phyloP scores from a whole-genome alignment of 2,113 vertebrate genomes.

The Nymphicus hollandicus region DNA sequence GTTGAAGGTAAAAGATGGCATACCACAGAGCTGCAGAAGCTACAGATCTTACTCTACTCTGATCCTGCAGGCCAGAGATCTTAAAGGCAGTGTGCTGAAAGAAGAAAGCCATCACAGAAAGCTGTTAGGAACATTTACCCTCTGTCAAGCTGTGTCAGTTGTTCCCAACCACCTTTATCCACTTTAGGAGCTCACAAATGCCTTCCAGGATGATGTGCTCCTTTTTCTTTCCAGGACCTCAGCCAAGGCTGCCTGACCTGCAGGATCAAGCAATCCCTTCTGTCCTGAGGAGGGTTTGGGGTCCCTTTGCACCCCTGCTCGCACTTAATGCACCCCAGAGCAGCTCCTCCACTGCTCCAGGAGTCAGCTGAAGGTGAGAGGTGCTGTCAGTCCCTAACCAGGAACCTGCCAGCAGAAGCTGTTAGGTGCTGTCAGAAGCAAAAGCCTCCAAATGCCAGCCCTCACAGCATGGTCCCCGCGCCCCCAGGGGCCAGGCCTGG shows the following conservation, averaged over 20 bases:
- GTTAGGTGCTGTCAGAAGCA: accelerated
- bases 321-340: neutral
- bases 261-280: accelerated
- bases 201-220: neutral
- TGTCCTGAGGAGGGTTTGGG: neutral
- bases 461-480: accelerated
- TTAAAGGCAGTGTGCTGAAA: neutral
- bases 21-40: neutral
- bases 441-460: neutral
- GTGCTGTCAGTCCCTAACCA: accelerated
- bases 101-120: neutral
- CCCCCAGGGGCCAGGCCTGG: neutral
- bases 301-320: neutral
- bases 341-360: neutral
- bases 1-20: accelerated
- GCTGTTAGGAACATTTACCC: neutral
- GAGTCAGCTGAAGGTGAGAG: neutral
- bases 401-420: neutral
- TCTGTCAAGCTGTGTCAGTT: accelerated
- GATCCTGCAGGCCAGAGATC: neutral
- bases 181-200: accelerated
- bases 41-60: neutral
- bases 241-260: neutral
- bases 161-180: neutral
- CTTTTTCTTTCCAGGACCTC: neutral